Base-by-base conservation (phyloP, 2,797 vertebrate species). In the Rhynchotus rufescens region DNA sequence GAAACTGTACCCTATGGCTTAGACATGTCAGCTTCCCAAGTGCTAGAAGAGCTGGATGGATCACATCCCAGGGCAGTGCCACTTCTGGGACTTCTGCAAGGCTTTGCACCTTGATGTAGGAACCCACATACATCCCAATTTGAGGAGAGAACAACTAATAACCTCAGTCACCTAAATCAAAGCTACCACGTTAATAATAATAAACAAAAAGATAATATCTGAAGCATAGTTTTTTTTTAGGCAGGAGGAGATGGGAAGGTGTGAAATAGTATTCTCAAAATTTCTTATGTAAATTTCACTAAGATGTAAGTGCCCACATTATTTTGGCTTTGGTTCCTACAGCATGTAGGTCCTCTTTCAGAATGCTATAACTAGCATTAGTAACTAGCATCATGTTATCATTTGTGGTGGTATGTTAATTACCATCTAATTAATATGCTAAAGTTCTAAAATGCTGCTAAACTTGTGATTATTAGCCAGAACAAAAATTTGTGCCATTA, bases 351-450 rank as follows among this genome's bases (percentile, higher is more conserved):
- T 2, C 2, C 3, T 3, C 38, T 85, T 75, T 85, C n/a, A 91
- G 88, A 93, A 80, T 49, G 20, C 30, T 75, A 69, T 77, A 40
- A 40, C 42, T 51, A 52, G 84, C 32, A 25, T 79, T 85, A 80
- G 59, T 42, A 93, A 84, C 80, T 78, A 91, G 66, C 40, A 80
- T 74, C 28, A 56, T 8, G 30, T 79, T 60, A 76, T 30, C 15
- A 88, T 51, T 73, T 77, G 45, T 20, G 15, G 15, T 62, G 60
- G 28, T 75, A 65, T 52, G 62, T 83, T 75, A 79, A 92, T 80
- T 94, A 69, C 30, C 26, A 80, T 44, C 19, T 69, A 85, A 92
- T 94, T 87, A 94, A 78, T 87, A 80, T 62, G 81, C 14, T 93
- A 85, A 75, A 87, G 20, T 38, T 77, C 47, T 74, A 57, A 78